Base-by-base conservation (phyloP, 2,888 invertebrate genomes). In the Ochropleura plecta region DNA sequence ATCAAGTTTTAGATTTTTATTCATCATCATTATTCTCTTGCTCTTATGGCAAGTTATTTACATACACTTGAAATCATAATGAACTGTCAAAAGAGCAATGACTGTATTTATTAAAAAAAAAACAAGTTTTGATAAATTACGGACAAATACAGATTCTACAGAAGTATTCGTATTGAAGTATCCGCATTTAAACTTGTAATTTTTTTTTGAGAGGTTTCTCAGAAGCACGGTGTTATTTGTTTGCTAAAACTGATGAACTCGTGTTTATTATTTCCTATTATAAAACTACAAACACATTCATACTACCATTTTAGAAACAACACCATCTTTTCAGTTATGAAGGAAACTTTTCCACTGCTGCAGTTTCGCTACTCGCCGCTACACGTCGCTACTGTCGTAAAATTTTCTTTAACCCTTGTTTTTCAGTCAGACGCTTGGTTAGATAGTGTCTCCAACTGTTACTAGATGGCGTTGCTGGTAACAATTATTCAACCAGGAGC, bases 321-420 rank as follows among this genome's bases (percentile, higher is more conserved):
- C 83, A 46, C 79, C 81, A 81, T 78, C 81, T 81, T 63, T 70
- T 10, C 60, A 30, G 42, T 40, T 18, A 8, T 60, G 0, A 30
- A 16, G 20, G 70, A 8, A 83, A 79, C 63, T 42, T 51, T 42
- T 44, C 0, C 30, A 49, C 30, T 53, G 30, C 14, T 40, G 14
- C 76, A 69, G 79, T 90, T 82, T 73, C 55, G 84, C 88, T 89
- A 90, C 84, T 88, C 84, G 71, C 78, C 89, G 73, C 86, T 68
- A 49, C 6, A 20, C 49, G 73, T 44, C 76, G 85, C 79, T 71
- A 63, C 63, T 64, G 70, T 60, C 14, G 16, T 10, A n/a, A 60
- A 14, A 63, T 78, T 53, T 70, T 64, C 30, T 74, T 59, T 70
- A 79, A 75, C 77, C 79, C 57, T 16, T 18, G 14, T 30, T 51